Percentiles rank a stretch among this genome's conserved stretches.
Conservation (phyloP, 1,140 invertebrate genomes). For the Ridgeia piscesae region DNA sequence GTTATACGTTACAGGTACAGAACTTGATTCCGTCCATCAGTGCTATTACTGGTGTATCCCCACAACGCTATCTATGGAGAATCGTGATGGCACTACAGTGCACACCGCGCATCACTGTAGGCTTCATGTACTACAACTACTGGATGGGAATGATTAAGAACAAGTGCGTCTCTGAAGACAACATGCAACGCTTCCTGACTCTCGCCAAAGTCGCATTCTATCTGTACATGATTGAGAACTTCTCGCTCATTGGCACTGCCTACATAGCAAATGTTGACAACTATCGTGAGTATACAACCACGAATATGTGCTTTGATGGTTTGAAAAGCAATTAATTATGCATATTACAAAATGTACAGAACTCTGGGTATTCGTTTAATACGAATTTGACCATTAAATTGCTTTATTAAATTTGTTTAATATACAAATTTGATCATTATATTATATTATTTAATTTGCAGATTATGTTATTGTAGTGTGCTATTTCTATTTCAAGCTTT, state of each 20-base stretch:
- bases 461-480: neutral
- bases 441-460: neutral
- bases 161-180: neutral
- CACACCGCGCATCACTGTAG: conserved; percentile 71
- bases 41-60: conserved; percentile 86
- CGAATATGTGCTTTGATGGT: neutral
- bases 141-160: neutral
- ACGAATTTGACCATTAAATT: neutral
- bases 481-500: neutral
- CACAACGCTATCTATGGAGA: conserved; percentile 85
- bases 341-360: neutral
- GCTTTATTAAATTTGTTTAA: neutral
- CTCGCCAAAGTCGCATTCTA: conserved; percentile 78
- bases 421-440: no score
- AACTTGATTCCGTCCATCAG: conserved; percentile 90
- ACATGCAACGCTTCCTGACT: conserved; percentile 56
- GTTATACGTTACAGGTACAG: conserved; percentile 69
- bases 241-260: conserved; percentile 81
- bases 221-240: conserved; percentile 81
- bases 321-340: neutral
- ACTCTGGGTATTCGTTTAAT: neutral
- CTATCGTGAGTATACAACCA: conserved; percentile 75
- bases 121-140: conserved; percentile 31
- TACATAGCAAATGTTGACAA: conserved; percentile 92
- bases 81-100: conserved; percentile 83